A percentile compares a stretch with the other conserved stretches of the same genome.
phyloP scores from a whole-genome alignment of 2,113 vertebrate species.

The Eurystomus gularis region DNA sequence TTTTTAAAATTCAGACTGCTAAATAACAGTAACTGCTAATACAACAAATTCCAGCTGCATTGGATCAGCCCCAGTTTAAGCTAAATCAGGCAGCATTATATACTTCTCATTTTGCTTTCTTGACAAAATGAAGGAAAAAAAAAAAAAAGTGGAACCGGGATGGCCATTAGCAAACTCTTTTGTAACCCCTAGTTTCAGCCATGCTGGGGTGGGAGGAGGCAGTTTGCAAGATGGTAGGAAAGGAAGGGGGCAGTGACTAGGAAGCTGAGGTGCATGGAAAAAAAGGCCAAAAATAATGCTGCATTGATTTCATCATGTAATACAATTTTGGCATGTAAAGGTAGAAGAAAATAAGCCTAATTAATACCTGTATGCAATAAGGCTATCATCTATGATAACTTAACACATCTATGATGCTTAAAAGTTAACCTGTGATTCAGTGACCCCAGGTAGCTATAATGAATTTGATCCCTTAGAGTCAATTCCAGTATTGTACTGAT shows the following conservation, averaged over 20 bases:
- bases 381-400: neutral
- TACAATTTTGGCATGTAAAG: neutral
- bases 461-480: neutral
- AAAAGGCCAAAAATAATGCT: neutral
- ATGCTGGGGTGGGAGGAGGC: neutral
- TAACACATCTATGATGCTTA: too few species aligned
- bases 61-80: neutral
- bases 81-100: neutral
- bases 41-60: neutral
- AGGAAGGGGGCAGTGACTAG: neutral
- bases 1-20: conserved; percentile 9
- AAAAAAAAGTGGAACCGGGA: neutral
- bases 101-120: neutral
- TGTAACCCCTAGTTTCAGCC: neutral
- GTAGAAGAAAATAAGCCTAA: neutral
- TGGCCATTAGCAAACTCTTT: neutral
- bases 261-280: neutral
- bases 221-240: neutral
- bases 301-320: neutral
- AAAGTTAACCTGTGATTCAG: neutral
- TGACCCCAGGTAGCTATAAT: neutral
- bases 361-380: neutral
- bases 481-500: neutral
- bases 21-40: neutral
- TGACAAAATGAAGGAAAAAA: neutral